phyloP scores from a whole-genome alignment of 2,888 invertebrate species.

The Miltochrista miniata region DNA sequence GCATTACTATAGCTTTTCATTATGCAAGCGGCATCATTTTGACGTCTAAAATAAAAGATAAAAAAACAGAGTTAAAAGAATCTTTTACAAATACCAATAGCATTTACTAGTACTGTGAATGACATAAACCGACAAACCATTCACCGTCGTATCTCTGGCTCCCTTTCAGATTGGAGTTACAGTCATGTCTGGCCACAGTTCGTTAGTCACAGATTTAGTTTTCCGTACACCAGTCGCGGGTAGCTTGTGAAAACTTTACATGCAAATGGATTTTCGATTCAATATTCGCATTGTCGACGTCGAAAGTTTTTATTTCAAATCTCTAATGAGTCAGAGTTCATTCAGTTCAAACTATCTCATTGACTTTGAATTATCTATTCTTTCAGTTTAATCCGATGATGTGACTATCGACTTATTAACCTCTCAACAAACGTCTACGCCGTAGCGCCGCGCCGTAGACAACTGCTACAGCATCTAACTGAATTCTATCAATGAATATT shows the following conservation, averaged over 20 bases:
- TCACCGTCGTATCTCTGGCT: constrained; percentile 10
- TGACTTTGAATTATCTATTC: no score
- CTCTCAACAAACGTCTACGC: no score
- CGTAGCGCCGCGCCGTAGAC: no score
- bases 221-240: constrained; percentile 17
- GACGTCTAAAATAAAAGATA: neutral
- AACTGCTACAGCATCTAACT: no score
- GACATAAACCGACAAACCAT: constrained; percentile 4
- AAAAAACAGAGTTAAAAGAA: neutral
- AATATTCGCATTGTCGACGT: constrained; percentile 12
- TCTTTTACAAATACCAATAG: no score
- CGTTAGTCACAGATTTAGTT: constrained; percentile 48
- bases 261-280: constrained; percentile 24
- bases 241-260: constrained; percentile 29
- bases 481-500: no score
- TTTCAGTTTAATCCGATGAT: no score
- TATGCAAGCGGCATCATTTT: neutral
- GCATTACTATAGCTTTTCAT: neutral
- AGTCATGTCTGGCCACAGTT: constrained; percentile 38
- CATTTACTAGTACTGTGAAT: neutral
- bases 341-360: no score
- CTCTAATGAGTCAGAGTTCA: neutral
- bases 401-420: no score
- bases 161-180: constrained; percentile 26
- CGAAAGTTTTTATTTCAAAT: neutral